Evolutionary conservation across 35 echinoderm and acorn worm species (phyloP).

Genomic region (Hemicentrotus pulcherrimus): DNA sequence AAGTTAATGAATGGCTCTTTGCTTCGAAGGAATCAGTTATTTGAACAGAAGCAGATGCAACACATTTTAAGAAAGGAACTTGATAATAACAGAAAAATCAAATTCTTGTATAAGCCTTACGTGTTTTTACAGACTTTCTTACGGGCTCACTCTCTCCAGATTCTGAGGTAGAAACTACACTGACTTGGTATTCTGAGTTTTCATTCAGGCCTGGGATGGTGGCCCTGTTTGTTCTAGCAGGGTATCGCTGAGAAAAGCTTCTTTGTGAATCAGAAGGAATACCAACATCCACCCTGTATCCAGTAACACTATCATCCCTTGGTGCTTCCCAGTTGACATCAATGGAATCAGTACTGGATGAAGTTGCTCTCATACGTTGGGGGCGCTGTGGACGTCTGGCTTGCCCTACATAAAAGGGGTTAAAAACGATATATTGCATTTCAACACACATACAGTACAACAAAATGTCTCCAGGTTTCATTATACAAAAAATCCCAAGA

Average conservation of each 20-base stretch:
- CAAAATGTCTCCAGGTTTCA: too few species aligned
- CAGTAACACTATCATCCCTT: background rate
- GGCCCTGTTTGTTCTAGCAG: background rate
- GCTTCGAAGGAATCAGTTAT: background rate
- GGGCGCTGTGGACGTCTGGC: background rate
- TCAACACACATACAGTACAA: background rate
- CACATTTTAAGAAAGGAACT: background rate
- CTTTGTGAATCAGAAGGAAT: background rate
- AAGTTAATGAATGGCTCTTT: too few species aligned
- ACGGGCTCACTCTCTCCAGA: conserved; percentile 12
- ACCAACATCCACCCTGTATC: background rate
- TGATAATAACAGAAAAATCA: too few species aligned
- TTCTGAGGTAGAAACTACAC: background rate
- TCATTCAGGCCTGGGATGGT: background rate
- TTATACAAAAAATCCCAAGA: background rate
- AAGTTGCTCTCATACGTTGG: background rate
- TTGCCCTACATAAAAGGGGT: background rate
- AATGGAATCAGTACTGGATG: background rate
- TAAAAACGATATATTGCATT: background rate
- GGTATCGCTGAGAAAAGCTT: background rate
- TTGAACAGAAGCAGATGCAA: background rate
- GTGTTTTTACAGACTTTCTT: background rate
- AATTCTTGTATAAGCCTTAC: background rate
- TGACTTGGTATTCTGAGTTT: background rate
- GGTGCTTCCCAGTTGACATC: background rate